These are phyloP conservation scores for Chauna torquata DNA, from an alignment of 2,113 vertebrate species.

Conservation along the genomic window DNA sequence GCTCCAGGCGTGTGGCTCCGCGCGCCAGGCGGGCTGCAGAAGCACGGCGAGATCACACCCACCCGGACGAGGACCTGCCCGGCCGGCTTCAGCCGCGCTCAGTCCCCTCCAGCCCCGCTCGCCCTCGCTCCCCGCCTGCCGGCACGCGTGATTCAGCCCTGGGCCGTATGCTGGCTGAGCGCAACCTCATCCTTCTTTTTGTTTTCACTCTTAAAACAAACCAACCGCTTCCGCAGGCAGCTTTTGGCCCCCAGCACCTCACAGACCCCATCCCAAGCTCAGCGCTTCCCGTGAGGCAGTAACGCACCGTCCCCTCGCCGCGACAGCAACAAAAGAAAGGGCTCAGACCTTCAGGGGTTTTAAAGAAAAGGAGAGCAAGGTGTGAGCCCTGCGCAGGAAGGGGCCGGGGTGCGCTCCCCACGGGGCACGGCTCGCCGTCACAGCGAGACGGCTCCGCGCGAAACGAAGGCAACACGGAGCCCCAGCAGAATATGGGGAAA, in stretches of 20 bases:
- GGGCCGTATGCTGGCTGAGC: neutral
- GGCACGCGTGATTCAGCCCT: neutral
- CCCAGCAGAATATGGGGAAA: neutral
- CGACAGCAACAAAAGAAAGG: neutral
- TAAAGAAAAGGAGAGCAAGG: neutral
- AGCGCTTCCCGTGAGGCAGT: neutral
- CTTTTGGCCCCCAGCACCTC: neutral
- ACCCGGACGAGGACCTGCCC: too few relatives aligned
- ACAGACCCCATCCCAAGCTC: neutral
- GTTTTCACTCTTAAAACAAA: neutral
- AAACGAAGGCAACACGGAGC: neutral
- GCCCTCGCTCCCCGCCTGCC: too few relatives aligned
- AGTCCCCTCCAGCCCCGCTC: too few relatives aligned
- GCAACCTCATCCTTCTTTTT: too few relatives aligned
- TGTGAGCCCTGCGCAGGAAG: fast-evolving
- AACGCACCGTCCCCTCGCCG: neutral
- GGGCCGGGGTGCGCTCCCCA: neutral
- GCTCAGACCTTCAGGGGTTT: neutral
- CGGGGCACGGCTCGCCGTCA: fast-evolving
- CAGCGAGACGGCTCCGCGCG: neutral
- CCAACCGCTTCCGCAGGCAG: fast-evolving
- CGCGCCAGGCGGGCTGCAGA: too few relatives aligned
- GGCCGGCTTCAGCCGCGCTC: too few relatives aligned
- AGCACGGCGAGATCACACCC: too few relatives aligned
- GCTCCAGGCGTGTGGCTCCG: too few relatives aligned